Evolutionary conservation across 2,888 invertebrate genomes (phyloP).

Genomic region (Punctoribates punctum): DNA sequence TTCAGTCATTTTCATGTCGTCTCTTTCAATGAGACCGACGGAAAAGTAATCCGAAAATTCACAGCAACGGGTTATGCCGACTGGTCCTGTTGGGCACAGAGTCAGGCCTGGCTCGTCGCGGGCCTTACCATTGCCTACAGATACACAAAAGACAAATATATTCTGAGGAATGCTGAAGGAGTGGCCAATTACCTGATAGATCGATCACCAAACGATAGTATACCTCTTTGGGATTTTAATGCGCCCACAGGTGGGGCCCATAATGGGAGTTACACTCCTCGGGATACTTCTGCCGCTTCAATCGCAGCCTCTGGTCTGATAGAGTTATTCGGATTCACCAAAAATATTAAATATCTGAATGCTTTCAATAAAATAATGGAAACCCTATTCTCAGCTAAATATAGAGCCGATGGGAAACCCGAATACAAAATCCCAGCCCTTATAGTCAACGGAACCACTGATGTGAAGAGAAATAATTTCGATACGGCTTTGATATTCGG

Average conservation of each 20-base stretch:
- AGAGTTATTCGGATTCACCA: neutral
- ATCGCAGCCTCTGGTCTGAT: conserved; percentile 14
- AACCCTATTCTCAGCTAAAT: neutral
- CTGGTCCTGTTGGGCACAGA: conserved; percentile 32
- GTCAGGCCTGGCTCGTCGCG: conserved; percentile 29
- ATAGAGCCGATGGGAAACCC: neutral
- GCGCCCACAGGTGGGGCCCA: neutral
- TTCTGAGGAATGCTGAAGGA: conserved; percentile 14
- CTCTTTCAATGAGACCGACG: neutral
- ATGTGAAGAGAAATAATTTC: neutral
- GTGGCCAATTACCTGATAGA: conserved; percentile 20
- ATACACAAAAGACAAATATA: neutral
- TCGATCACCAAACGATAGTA: neutral
- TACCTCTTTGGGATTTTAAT: conserved; percentile 26
- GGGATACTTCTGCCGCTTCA: conserved; percentile 20
- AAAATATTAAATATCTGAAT: neutral
- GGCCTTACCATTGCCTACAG: conserved; percentile 18
- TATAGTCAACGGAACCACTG: conserved; percentile 11
- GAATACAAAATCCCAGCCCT: conserved; percentile 15
- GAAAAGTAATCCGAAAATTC: neutral
- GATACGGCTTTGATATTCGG: neutral
- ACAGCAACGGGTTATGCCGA: conserved; percentile 12
- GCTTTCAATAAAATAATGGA: conserved; percentile 19
- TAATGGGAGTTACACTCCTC: conserved; percentile 11
- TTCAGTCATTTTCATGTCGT: conserved; percentile 17